phyloP scores from a whole-genome alignment of 2,888 invertebrate genomes.

The Latrodectus hesperus region DNA sequence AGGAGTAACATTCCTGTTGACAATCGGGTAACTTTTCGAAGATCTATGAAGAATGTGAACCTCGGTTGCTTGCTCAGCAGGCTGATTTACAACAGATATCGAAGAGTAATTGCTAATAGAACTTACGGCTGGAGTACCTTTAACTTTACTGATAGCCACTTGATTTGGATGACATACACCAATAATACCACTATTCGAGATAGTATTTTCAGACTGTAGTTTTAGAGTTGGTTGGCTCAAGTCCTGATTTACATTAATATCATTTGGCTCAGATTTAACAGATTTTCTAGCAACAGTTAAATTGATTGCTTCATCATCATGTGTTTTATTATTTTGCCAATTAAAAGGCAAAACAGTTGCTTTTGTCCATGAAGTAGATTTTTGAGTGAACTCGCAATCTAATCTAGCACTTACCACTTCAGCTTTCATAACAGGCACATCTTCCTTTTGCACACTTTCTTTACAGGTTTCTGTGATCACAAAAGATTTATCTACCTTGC shows the following conservation, averaged over 20 bases:
- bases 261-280: slow-evolving; percentile 58
- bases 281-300: slow-evolving; percentile 59
- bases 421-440: slow-evolving; percentile 42
- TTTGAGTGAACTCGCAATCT: slow-evolving; percentile 59
- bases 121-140: slow-evolving; percentile 48
- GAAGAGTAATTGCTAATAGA: slow-evolving; percentile 58
- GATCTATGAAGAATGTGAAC: slow-evolving; percentile 56
- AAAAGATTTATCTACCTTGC: slow-evolving; percentile 40
- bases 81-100: slow-evolving; percentile 60
- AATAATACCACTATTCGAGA: slow-evolving; percentile 32
- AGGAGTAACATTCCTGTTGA: slow-evolving; percentile 51
- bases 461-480: background rate
- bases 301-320: slow-evolving; percentile 65
- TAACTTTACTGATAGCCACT: slow-evolving; percentile 53
- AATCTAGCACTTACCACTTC: slow-evolving; percentile 29
- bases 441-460: slow-evolving; percentile 22
- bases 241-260: slow-evolving; percentile 14
- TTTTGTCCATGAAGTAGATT: slow-evolving; percentile 50
- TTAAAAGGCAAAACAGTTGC: slow-evolving; percentile 62
- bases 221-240: slow-evolving; percentile 21
- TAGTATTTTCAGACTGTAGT: slow-evolving; percentile 21
- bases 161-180: slow-evolving; percentile 62
- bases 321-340: slow-evolving; percentile 48
- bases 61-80: slow-evolving; percentile 46
- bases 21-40: slow-evolving; percentile 59